Percentiles rank a stretch among this genome's conserved stretches.
phyloP scores from a whole-genome alignment of 2,113 vertebrate species.

The Heterotis niloticus region DNA sequence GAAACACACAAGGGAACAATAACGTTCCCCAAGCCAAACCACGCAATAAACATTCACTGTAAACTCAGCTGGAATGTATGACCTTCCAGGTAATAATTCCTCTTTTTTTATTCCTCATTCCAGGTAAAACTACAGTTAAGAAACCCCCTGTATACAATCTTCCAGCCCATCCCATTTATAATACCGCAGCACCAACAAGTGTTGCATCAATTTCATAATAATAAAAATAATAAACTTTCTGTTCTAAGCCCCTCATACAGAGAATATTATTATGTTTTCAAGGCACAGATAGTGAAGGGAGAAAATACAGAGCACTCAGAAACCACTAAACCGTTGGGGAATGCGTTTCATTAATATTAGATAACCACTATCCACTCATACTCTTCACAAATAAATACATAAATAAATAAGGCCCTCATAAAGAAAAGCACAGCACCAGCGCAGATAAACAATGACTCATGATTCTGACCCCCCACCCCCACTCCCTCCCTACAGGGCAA shows the following conservation, averaged over 20 bases:
- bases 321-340: constrained; percentile 71
- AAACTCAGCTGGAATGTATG: constrained; percentile 57
- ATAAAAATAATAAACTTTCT: constrained; percentile 76
- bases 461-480: constrained; percentile 61
- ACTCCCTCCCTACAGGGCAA: constrained; percentile 68
- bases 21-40: neutral
- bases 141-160: neutral
- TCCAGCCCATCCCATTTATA: constrained; percentile 47
- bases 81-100: constrained; percentile 60
- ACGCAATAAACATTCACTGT: neutral
- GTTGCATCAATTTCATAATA: constrained; percentile 71
- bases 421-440: constrained; percentile 68
- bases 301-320: constrained; percentile 69
- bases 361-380: constrained; percentile 70
- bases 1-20: too few species aligned
- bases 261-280: constrained; percentile 71
- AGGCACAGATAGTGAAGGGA: constrained; percentile 58
- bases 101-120: constrained; percentile 56
- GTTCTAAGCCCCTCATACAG: constrained; percentile 63
- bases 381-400: constrained; percentile 77
- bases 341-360: constrained; percentile 81
- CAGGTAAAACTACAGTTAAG: constrained; percentile 41
- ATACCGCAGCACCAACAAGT: constrained; percentile 61
- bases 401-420: constrained; percentile 75
- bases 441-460: constrained; percentile 78